These are phyloP conservation scores for Orthonyx spaldingii DNA, from an alignment of 2,113 vertebrate species.

Conservation along the genomic window DNA sequence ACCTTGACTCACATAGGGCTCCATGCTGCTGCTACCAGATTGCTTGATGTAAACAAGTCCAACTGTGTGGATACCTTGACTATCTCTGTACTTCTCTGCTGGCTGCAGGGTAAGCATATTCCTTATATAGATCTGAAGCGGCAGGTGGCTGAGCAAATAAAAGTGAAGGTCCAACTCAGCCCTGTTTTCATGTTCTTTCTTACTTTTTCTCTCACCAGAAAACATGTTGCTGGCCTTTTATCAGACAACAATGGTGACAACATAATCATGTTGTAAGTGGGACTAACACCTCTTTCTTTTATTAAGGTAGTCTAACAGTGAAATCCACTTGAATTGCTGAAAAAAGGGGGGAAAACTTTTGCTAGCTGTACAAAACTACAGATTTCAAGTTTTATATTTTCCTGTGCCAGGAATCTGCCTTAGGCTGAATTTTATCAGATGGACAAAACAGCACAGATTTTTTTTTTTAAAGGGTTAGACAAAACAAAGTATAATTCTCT, in stretches of 20 bases:
- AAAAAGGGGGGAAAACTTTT: background rate
- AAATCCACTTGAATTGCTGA: background rate
- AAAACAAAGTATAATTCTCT: background rate
- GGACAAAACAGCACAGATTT: background rate
- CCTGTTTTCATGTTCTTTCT: background rate
- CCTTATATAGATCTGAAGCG: background rate
- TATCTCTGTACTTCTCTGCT: background rate
- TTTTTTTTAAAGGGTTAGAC: background rate
- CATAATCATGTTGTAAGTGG: background rate
- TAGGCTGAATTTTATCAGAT: conserved; percentile 12
- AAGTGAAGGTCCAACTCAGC: background rate
- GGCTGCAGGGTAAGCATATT: background rate
- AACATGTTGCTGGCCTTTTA: background rate
- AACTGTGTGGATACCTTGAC: background rate
- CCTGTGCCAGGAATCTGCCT: background rate
- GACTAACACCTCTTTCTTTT: background rate
- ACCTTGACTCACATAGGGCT: background rate
- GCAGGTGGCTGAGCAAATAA: background rate
- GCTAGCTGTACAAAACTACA: background rate
- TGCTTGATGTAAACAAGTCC: background rate
- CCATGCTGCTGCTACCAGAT: background rate
- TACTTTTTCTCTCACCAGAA: background rate
- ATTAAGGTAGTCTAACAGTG: background rate
- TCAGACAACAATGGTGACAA: background rate
- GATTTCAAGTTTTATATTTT: background rate